phyloP scores from a whole-genome alignment of 2,888 invertebrate genomes.

The Cephus nigrinus region DNA sequence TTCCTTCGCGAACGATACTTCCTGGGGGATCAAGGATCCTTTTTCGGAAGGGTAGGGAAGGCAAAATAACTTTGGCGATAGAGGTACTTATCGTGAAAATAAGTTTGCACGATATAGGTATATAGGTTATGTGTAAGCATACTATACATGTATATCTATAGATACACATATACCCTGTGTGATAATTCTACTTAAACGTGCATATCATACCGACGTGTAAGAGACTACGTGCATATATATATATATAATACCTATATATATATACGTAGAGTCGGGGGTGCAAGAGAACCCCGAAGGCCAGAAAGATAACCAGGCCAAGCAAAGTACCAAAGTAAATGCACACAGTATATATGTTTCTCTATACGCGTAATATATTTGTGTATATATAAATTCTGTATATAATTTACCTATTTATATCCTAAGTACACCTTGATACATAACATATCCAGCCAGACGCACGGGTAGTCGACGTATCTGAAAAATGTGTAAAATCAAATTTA shows the following conservation, averaged over 20 bases:
- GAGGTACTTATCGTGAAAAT: neutral
- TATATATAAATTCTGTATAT: neutral
- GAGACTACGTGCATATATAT: neutral
- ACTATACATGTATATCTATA: too few relatives aligned
- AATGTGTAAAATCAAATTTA: neutral
- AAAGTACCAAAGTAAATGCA: neutral
- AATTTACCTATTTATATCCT: neutral
- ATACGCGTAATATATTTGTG: too few relatives aligned
- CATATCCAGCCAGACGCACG: neutral
- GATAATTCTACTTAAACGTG: neutral
- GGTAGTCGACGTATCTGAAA: neutral
- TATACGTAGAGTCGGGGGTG: neutral
- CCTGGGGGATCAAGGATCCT: neutral
- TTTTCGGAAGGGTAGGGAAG: neutral
- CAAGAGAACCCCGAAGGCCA: neutral
- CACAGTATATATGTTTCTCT: neutral
- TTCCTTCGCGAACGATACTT: neutral
- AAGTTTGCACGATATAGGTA: neutral
- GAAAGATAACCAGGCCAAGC: neutral
- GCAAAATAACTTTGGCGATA: neutral
- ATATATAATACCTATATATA: neutral
- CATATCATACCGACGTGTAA: neutral
- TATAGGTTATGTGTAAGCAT: too few relatives aligned
- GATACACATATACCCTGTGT: neutral
- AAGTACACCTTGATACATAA: neutral